These are phyloP conservation scores for Sinelater perroti DNA, from an alignment of 2,888 invertebrate species.

Conservation along the genomic window DNA sequence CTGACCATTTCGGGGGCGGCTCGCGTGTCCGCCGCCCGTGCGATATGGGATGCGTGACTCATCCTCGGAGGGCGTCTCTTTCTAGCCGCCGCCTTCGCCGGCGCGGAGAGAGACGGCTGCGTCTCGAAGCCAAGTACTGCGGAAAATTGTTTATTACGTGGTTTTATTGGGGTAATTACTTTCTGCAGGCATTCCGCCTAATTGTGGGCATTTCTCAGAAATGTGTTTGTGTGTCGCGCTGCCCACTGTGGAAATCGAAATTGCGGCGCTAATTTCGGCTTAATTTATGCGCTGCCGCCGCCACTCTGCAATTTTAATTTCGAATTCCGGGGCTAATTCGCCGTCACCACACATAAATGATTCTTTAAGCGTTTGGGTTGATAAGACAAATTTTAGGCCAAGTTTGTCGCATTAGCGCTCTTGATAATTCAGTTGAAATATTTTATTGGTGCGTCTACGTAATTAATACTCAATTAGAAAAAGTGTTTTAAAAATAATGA, in stretches of 20 bases:
- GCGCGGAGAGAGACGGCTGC: conserved; percentile 15
- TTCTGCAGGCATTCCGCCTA: conserved; percentile 22
- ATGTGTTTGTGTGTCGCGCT: conserved; percentile 3
- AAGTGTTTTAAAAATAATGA: too few relatives aligned
- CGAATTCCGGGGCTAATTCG: too few relatives aligned
- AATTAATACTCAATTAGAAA: too few relatives aligned
- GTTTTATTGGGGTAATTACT: conserved; percentile 28
- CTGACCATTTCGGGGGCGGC: conserved; percentile 41
- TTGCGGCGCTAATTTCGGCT: background rate
- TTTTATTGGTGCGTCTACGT: too few relatives aligned
- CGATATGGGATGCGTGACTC: conserved; percentile 39
- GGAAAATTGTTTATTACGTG: conserved; percentile 29
- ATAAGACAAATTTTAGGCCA: too few relatives aligned
- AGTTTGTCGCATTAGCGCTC: too few relatives aligned
- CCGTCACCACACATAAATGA: too few relatives aligned
- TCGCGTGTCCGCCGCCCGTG: conserved; percentile 35
- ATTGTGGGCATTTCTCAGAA: conserved; percentile 21
- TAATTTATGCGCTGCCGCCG: background rate
- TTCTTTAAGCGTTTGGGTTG: too few relatives aligned
- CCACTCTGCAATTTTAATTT: conserved; percentile 3
- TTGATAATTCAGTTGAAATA: too few relatives aligned
- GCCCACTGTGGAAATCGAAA: background rate
- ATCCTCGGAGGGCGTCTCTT: conserved; percentile 31
- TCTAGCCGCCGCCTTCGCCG: conserved; percentile 8
- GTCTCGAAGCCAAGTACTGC: conserved; percentile 28